Evolutionary conservation across 2,113 vertebrate genomes (phyloP), one percentile per base, ranked within the genome.

Genomic region (Copsychus sechellarum): DNA sequence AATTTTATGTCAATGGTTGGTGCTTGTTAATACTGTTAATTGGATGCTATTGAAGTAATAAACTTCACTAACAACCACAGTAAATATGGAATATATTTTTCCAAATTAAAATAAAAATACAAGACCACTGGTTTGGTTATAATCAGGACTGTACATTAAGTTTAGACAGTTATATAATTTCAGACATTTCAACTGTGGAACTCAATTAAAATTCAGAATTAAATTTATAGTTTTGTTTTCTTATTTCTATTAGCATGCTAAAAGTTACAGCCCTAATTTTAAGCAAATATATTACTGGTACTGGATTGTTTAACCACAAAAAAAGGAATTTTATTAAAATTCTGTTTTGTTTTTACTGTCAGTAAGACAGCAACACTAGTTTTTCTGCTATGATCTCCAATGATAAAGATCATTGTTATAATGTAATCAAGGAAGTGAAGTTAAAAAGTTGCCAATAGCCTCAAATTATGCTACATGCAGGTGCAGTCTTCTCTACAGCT

Each of bases 11-110:
- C 85, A 84, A 13, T 36, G 50, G 62, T 60, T 65, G 57, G 64
- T 6, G 7, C 43, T 70, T 72, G 80, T 90, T 94, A 92, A 70
- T 82, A 61, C 43, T 61, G 85, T 88, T 96, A 96, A 77, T 38
- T 81, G 83, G 62, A 74, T 90, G 64, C 57, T 92, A 64, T 17
- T 74, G 60, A 94, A 70, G 42, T 36, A 47, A 81, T 20, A 62
- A 72, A 47, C 43, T 29, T 62, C 43, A 48, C 61, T 84, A 11
- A 61, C 38, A 19, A 50, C 26, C 15, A 51, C 22, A 62, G 53
- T 60, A 65, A 70, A 42, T 24, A 79, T 1, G 8, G 23, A 89
- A 80, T 36, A 13, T 31, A 53, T 77, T 45, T 69, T 56, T 56
- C 56, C 61, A 77, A 64, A 70, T 67, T 26, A 74, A 82, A 91